phyloP scores from a whole-genome alignment of 2,888 invertebrate species.

The Cosmopolites sordidus region DNA sequence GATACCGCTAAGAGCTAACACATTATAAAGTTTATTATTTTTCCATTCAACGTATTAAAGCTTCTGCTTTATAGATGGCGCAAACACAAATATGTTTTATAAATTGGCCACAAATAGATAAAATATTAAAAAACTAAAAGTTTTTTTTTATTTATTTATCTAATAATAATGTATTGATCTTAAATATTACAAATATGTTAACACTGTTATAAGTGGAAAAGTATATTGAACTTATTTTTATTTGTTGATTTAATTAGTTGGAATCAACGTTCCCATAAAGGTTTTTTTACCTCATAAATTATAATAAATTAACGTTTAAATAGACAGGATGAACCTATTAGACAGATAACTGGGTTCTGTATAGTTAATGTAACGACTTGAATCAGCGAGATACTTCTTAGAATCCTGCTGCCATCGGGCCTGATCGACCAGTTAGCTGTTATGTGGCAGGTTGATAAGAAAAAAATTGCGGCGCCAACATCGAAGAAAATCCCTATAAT shows the following conservation, averaged over 20 bases:
- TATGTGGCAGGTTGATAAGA: neutral
- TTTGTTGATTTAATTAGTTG: neutral
- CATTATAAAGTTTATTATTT: too few relatives aligned
- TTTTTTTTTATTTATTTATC: too few relatives aligned
- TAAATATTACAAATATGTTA: too few relatives aligned
- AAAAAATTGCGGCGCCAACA: slow-evolving; percentile 2
- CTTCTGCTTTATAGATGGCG: too few relatives aligned
- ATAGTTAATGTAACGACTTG: slow-evolving; percentile 9
- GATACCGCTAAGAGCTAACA: too few relatives aligned
- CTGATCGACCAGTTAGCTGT: neutral
- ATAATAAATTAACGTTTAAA: slow-evolving; percentile 18
- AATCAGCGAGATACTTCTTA: slow-evolving; percentile 7
- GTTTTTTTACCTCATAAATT: slow-evolving; percentile 13
- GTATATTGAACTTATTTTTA: neutral
- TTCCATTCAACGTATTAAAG: too few relatives aligned
- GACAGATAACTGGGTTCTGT: slow-evolving; percentile 4
- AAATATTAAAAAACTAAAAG: too few relatives aligned
- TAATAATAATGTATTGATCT: too few relatives aligned
- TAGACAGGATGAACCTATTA: slow-evolving; percentile 18
- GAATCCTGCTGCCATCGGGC: slow-evolving; percentile 2
- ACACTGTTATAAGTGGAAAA: too few relatives aligned
- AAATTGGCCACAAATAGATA: too few relatives aligned
- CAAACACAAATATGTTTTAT: too few relatives aligned
- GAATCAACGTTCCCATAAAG: slow-evolving; percentile 10
- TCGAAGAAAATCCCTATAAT: neutral